Evolutionary conservation across 2,797 vertebrate species (phyloP).

Genomic region (Gallinago nigripennis): DNA sequence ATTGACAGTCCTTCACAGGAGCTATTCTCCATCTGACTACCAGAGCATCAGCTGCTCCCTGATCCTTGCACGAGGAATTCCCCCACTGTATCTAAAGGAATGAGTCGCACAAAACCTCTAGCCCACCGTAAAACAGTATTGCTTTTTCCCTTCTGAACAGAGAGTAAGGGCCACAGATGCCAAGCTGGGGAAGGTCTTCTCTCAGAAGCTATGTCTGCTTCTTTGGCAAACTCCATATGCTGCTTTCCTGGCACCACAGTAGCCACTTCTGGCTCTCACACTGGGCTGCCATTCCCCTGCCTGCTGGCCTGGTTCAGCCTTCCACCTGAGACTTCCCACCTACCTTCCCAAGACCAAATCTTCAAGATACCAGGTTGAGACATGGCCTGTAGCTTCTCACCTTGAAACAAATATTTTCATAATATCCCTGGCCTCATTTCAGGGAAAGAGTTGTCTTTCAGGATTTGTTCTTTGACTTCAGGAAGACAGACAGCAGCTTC

Average conservation of each 20-base stretch:
- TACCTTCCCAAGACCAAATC: neutral
- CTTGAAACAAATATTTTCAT: neutral
- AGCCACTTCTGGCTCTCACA: neutral
- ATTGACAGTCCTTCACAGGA: neutral
- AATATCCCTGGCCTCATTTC: neutral
- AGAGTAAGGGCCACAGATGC: neutral
- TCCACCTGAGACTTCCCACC: neutral
- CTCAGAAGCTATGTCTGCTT: neutral
- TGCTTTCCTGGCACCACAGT: neutral
- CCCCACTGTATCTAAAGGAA: neutral
- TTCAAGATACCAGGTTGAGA: neutral
- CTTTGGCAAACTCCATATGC: neutral
- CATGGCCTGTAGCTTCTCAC: neutral
- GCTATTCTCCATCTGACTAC: neutral
- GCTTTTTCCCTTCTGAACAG: neutral
- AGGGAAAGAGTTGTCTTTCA: neutral
- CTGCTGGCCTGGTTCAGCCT: neutral
- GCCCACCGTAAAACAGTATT: neutral
- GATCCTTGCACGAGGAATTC: neutral
- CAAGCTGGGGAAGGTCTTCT: neutral
- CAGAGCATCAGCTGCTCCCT: conserved; percentile 8
- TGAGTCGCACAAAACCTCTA: neutral
- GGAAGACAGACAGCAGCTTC: neutral
- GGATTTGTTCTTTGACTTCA: neutral
- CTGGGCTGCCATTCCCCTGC: neutral